Base-by-base conservation (phyloP, 2,888 invertebrate species). In the Epistrophe eligans region DNA sequence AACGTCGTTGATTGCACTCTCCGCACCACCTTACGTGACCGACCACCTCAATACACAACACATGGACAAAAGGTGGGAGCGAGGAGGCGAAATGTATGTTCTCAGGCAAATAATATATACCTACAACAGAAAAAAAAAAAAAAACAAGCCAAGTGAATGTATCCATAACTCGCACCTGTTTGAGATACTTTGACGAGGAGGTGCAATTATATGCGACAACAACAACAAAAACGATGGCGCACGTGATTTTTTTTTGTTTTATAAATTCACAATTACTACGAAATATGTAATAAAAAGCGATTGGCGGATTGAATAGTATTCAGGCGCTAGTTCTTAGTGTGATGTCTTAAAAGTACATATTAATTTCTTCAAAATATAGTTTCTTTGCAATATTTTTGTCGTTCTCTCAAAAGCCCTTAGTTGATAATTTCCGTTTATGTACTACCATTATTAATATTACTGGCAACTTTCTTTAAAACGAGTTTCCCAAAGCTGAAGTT, bases 101-200 rank as follows among this genome's bases (percentile, higher is more conserved):
- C 67, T 58, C 60, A 35, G 35, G 35, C 40, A 64, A 70, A 55
- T 70, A 70, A 55, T 55, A 70, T 4, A 7, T 70, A 60, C 38
- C 13, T 15, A 58, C n/a, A n/a, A 24, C 58, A 58, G 35, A 58
- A n/a, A 35, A 35, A 35, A 35, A 35, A 28, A 45, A 64, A 28
- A 15, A 32, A 58, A 48, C 55, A 77, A 52, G 48, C 38, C 38
- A 77, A 84, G 81, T 77, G 77, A 85, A 81, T 85, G 81, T 85
- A 77, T 80, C 81, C 77, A 81, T 80, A 81, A 80, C 77, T 70
- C 55, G 81, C 84, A 85, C 84, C 84, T 85, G 84, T 85, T 85
- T 62, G 72, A 73, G 73, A 85, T 77, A 81, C 80, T 85, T 85
- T 67, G 73, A 77, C 62, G 80, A 73, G 48, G 38, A 73, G 72